Conservation (phyloP, 2,797 vertebrate species). For the Alfaro cultratus region DNA sequence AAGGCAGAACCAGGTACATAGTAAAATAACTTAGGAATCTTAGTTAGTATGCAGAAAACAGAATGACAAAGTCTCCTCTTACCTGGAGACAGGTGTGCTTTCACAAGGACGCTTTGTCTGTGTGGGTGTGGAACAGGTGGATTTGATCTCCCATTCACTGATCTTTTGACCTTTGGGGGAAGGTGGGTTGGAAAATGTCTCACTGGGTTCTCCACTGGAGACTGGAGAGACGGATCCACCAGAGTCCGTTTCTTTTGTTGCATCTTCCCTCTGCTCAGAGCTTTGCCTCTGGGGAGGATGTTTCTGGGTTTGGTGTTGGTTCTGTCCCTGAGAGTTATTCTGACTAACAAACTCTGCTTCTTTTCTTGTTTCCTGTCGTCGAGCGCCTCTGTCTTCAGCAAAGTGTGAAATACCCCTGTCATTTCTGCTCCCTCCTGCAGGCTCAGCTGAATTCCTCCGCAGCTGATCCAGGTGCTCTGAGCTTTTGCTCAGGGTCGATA, state of each 20-base stretch:
- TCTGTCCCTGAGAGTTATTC: slow-evolving; percentile 55
- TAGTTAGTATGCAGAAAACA: slow-evolving; percentile 8
- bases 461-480: slow-evolving; percentile 81
- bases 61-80: slow-evolving; percentile 28
- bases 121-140: slow-evolving; percentile 39
- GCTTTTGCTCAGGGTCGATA: slow-evolving; percentile 77
- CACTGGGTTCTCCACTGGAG: slow-evolving; percentile 29
- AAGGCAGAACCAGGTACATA: slow-evolving; percentile 2
- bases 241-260: slow-evolving; percentile 27
- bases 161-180: slow-evolving; percentile 53
- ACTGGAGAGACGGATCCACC: slow-evolving; percentile 49
- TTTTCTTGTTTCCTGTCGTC: slow-evolving; percentile 30
- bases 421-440: slow-evolving; percentile 33
- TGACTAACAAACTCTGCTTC: slow-evolving; percentile 40
- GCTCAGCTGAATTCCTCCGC: slow-evolving; percentile 25
- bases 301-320: slow-evolving; percentile 49
- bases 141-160: slow-evolving; percentile 58
- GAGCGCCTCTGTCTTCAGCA: slow-evolving; percentile 37
- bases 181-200: slow-evolving; percentile 39
- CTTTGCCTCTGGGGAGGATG: slow-evolving; percentile 52
- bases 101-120: slow-evolving; percentile 61
- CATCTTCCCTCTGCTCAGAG: slow-evolving; percentile 34
- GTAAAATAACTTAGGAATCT: no score
- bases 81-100: slow-evolving; percentile 66
- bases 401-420: slow-evolving; percentile 45